Evolutionary conservation across 64 coral and sea anemone species (phyloP), one percentile per base, ranked within the genome.

Genomic region (Actinia tenebrosa): DNA sequence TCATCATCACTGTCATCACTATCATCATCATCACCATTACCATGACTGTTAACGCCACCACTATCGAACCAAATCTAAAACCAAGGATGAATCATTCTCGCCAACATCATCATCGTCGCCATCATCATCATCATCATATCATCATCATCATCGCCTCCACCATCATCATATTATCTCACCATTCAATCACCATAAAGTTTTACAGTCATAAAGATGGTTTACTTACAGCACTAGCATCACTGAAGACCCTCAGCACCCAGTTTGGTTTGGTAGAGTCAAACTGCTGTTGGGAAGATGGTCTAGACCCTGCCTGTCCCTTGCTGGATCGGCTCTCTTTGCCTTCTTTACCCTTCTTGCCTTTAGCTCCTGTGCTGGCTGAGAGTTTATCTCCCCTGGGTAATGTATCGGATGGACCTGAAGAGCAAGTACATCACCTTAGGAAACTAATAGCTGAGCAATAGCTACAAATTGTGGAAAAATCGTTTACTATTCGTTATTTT

Each of bases 201-300:
- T 60, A 60, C 10, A 7, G 14, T n/a, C 63, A 23, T n/a, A 66
- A 58, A 58, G 56, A 58, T 23, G 23, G 22, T 66, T 10, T n/a
- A 95, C 93, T 88, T 95, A 98, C 96, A 59, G 90, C 85, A 86
- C 64, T 95, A 6, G 90, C 91, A 80, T 98, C 96, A 75, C 87
- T 92, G 37, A 98, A 88, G 54, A 98, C 82, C 59, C 96, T 89
- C 26, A 98, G 86, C n/a, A 92, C 95, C 96, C 96, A 98, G 90
- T 98, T 94, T 19, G 96, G 93, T 92, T 95, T 98, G 75, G 87
- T 98, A 0, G 90, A 90, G 58, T 98, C 96, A 45, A 98, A 98
- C 18, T 98, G 93, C 78, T 92, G 96, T 83, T 98, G 87, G 80
- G 87, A 89, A 3, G 91, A 93, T 3, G 91, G 87, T 89, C 91